Base-by-base conservation (phyloP, 2,113 vertebrate genomes). In the Parotia lawesii region DNA sequence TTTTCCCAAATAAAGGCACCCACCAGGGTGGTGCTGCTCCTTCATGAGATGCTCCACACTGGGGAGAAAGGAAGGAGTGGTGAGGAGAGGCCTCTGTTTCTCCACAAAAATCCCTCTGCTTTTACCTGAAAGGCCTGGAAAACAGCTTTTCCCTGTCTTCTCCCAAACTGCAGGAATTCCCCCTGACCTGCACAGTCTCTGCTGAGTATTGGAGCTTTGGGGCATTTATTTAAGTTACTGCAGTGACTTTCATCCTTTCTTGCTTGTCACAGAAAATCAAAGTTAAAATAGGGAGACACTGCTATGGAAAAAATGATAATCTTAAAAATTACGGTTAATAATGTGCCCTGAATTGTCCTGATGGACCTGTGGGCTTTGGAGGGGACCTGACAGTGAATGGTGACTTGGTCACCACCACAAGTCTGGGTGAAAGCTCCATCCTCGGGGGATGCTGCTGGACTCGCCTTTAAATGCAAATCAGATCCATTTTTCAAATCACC, bases 401-500 rank as follows among this genome's bases (percentile, higher is more conserved):
- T 58, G 80, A 57, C 47, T 58, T 44, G 29, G 33, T 24, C 45
- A 16, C 25, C 82, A 37, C 14, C 31, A 11, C 0, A 0, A 6
- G 20, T 10, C 57, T 48, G 44, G 37, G 44, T 66, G 62, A 44
- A 73, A 27, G 9, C 37, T 64, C 66, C 9, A 10, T 27, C 67
- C 64, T 11, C 3, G 0, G 19, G 51, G 54, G 28, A 53, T 0
- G 2, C 58, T 12, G 3, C 76, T 73, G 31, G 48, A 40, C 51
- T 91, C 15, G 3, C 82, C 89, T 96, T 88, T 57, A 60, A 87
- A 88, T 77, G 64, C 85, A 85, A 70, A 87, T 84, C 78, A 72
- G 85, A 87, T 62, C 74, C 15, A 20, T 66, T 90, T 81, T 80
- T 44, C 38, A 54, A 51, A 92, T 25, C 81, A 51, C 70, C 58